Evolutionary conservation across 37 sponge, comb jelly and placozoan species (phyloP).

Genomic region (Mnemiopsis leidyi): DNA sequence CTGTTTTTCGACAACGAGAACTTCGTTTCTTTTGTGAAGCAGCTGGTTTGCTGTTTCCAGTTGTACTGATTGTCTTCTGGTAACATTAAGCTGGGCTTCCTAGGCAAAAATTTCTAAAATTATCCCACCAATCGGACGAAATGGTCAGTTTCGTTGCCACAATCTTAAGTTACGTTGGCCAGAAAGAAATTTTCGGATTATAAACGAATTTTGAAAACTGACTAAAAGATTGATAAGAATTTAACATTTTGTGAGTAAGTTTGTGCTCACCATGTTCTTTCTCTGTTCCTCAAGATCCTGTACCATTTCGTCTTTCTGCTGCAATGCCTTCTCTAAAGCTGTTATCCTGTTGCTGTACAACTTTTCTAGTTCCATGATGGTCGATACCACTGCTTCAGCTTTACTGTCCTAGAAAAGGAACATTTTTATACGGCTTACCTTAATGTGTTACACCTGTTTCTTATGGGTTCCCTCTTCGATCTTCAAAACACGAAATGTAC

Average conservation of each 20-base stretch:
- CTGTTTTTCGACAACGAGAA: slow-evolving; percentile 42
- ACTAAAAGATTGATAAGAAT: neutral
- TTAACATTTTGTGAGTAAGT: neutral
- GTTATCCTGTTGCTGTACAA: slow-evolving; percentile 50
- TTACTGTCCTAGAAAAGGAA: slow-evolving; percentile 16
- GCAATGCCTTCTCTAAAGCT: slow-evolving; percentile 41
- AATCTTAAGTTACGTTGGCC: no score
- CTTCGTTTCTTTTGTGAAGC: slow-evolving; percentile 59
- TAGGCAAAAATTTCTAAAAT: no score
- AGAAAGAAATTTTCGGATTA: neutral
- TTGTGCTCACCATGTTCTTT: slow-evolving; percentile 29
- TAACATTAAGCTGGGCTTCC: slow-evolving; percentile 48
- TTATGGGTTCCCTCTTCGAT: no score
- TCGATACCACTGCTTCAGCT: slow-evolving; percentile 36
- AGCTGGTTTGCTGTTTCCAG: slow-evolving; percentile 56
- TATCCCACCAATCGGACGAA: no score
- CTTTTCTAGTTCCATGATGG: slow-evolving; percentile 64
- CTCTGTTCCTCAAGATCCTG: slow-evolving; percentile 62
- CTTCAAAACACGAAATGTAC: no score
- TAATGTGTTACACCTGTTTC: no score
- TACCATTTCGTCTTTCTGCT: slow-evolving; percentile 61
- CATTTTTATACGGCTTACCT: no score
- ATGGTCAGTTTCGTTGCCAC: no score
- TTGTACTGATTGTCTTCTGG: slow-evolving; percentile 50
- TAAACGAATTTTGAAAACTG: neutral